Conservation (phyloP, 2,888 invertebrate genomes). For the Ganaspis brasiliensis region DNA sequence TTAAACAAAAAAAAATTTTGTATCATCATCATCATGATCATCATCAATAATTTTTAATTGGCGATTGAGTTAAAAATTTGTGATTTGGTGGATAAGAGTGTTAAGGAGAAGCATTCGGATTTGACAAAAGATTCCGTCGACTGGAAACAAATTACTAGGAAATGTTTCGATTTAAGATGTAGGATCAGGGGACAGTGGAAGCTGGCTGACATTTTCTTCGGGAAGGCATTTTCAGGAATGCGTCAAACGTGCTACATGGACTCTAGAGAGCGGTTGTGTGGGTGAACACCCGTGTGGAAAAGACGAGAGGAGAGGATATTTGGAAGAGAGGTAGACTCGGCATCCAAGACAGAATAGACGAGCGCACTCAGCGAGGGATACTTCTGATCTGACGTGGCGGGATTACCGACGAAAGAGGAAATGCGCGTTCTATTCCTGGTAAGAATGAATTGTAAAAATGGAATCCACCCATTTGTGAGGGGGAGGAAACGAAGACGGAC, state of each 20-base stretch:
- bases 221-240: constrained; percentile 49
- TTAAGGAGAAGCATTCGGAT: too few species aligned
- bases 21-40: too few species aligned
- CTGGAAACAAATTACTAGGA: constrained; percentile 64
- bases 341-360: constrained; percentile 67
- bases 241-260: constrained; percentile 54
- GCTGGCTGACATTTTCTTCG: constrained; percentile 55
- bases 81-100: too few species aligned
- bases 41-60: too few species aligned
- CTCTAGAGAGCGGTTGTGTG: constrained; percentile 38
- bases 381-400: constrained; percentile 69
- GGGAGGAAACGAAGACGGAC: constrained; percentile 30
- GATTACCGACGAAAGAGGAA: constrained; percentile 72
- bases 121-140: constrained; percentile 53
- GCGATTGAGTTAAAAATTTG: too few species aligned
- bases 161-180: constrained; percentile 68
- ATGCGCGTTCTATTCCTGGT: constrained; percentile 66
- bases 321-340: constrained; percentile 59
- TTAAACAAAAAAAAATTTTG: too few species aligned
- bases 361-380: constrained; percentile 72
- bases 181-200: constrained; percentile 57
- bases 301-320: constrained; percentile 55
- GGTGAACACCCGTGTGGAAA: constrained; percentile 35
- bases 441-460: constrained; percentile 68
- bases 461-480: constrained; percentile 50